Evolutionary conservation across 1,140 invertebrate genomes (phyloP), one percentile per base, ranked within the genome.

Genomic region (Zaprionus gabonicus): DNA sequence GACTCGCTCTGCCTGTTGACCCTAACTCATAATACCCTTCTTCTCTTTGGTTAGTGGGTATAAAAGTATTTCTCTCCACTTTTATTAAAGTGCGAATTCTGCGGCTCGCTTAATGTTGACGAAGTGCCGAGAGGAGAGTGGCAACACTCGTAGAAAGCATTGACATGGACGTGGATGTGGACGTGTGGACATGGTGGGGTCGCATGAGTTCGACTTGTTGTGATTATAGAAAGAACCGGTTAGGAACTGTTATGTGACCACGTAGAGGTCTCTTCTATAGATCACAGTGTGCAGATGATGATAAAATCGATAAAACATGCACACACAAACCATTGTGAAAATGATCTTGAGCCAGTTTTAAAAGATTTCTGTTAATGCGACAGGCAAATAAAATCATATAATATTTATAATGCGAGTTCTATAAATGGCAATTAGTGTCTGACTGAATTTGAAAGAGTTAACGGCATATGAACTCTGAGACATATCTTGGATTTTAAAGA

Each of bases 61-160:
- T 34, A 56, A 51, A 13, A 17, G 10, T 53, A 15, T 27, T 58
- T 58, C 31, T 58, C n/a, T 34, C 41, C 44, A 28, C 23, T 74
- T 88, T 87, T 88, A 88, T 88, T 84, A 88, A 90, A 88, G 84
- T 88, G 85, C 85, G 85, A 88, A 90, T 88, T 87, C 81, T 88
- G 83, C 80, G 79, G 78, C 64, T 70, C 57, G 82, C 68, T 66
- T 78, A 64, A 70, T 76, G 78, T 79, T 84, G 84, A 81, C 74
- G 73, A 67, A 74, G 71, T 68, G 66, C 53, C 57, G 12, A 59
- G 28, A n/a, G 23, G 36, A 12, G 12, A 38, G 59, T 34, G 49
- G 17, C 46, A 64, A 51, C 41, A 51, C 25, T 63, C 28, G 46
- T 51, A 51, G 62, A 53, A 64, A 66, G 51, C 63, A 56, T 66